Evolutionary conservation across 2,888 invertebrate species (phyloP).

Genomic region (Tortrix viridana): DNA sequence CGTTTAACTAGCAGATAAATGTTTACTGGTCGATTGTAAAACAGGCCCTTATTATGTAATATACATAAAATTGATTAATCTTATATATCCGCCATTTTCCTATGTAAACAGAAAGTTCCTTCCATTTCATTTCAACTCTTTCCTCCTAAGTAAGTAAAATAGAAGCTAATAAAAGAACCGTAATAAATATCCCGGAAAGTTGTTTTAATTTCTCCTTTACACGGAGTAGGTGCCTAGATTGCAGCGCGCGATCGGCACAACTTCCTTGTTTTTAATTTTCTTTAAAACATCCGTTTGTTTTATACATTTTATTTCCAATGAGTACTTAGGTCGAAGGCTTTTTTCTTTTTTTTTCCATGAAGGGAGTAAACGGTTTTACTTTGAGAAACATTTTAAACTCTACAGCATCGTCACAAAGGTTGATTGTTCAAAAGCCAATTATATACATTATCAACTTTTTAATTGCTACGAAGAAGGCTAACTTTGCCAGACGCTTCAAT

Average conservation of each 20-base stretch:
- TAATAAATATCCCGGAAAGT: constrained; percentile 83
- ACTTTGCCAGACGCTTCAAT: constrained; percentile 55
- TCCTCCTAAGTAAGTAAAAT: constrained; percentile 62
- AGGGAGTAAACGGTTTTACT: constrained; percentile 58
- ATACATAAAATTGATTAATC: background rate
- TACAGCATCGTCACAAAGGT: constrained; percentile 57
- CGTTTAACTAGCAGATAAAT: no score
- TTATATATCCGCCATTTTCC: constrained; percentile 31
- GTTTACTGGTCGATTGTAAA: no score
- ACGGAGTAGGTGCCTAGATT: constrained; percentile 75
- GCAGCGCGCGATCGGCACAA: constrained; percentile 78
- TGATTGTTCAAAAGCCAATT: constrained; percentile 58
- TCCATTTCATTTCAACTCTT: constrained; percentile 65
- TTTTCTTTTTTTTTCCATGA: constrained; percentile 73
- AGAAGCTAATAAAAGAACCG: constrained; percentile 74
- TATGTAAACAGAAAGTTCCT: constrained; percentile 50
- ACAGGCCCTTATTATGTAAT: no score
- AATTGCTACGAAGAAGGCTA: constrained; percentile 70
- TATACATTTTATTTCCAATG: constrained; percentile 77
- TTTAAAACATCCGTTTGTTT: constrained; percentile 81
- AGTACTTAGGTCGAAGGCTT: constrained; percentile 74
- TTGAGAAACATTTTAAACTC: constrained; percentile 59
- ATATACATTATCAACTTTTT: constrained; percentile 65
- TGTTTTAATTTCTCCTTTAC: constrained; percentile 83
- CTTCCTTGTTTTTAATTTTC: constrained; percentile 84